phyloP scores from a whole-genome alignment of 1,140 invertebrate genomes.

The Drosophila auraria region DNA sequence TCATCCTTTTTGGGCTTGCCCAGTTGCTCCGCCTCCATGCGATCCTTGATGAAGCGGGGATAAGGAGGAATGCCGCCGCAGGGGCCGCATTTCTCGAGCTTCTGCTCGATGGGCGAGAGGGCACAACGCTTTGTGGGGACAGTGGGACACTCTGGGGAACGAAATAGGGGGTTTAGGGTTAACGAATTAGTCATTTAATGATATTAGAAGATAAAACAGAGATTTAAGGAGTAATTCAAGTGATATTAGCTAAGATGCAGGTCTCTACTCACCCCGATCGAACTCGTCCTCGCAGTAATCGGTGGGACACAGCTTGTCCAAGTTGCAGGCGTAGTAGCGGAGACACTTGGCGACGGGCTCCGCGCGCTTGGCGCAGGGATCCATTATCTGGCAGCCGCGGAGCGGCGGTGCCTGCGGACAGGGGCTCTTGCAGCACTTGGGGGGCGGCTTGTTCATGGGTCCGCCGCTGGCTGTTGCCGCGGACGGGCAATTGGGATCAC shows the following conservation, averaged over 20 bases:
- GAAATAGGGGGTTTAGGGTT: background rate
- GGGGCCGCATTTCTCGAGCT: conserved; percentile 60
- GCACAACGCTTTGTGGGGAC: conserved; percentile 45
- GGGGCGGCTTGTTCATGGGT: conserved; percentile 32
- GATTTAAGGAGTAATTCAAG: background rate
- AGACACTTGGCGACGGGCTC: conserved; percentile 31
- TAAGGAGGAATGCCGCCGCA: conserved; percentile 48
- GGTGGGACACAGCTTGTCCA: conserved; percentile 74
- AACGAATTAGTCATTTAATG: background rate
- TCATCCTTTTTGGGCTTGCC: conserved; percentile 20
- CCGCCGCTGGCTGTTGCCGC: conserved; percentile 32
- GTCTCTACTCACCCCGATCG: conserved; percentile 58
- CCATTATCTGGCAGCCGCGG: conserved; percentile 20
- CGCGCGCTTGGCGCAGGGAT: conserved; percentile 40
- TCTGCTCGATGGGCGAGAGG: conserved; percentile 50
- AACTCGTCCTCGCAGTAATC: conserved; percentile 75
- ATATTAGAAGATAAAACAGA: background rate
- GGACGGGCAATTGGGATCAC: background rate
- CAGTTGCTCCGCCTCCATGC: background rate
- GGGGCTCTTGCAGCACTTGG: conserved; percentile 17
- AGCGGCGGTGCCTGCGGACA: background rate
- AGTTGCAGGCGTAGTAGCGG: conserved; percentile 76
- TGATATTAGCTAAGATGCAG: no score
- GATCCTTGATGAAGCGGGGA: conserved; percentile 32
- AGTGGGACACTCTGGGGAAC: conserved; percentile 61